Base-by-base conservation (phyloP, 2,888 invertebrate genomes). In the Hypolimnas misippus region DNA sequence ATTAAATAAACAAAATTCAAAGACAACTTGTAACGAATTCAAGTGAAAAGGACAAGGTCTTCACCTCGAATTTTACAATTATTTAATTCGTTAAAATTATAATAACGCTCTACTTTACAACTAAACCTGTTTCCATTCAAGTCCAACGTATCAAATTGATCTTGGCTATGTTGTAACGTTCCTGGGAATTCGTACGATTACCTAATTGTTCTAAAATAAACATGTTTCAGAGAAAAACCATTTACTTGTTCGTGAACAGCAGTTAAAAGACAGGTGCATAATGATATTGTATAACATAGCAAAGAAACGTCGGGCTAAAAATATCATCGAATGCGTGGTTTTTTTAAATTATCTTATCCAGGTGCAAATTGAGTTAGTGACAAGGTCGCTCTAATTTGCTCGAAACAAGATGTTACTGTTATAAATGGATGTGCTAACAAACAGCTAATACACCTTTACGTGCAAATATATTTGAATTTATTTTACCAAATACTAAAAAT, bases 91-190 rank as follows among this genome's bases (percentile, higher is more conserved):
- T 49, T 46, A 25, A 55, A 42, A 60, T 46, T 46, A 46, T 44
- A 59, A 63, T 52, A 56, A 46, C 56, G 46, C 19, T 49, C n/a
- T 49, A 46, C 52, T 56, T 46, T 56, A 56, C 46, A 49, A 42
- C 31, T 49, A 52, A 65, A 65, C 62, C 57, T 46, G 54, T 62
- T 55, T 58, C 51, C 55, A 62, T 62, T 58, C 55, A 62, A 44
- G 42, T 33, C 38, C 29, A 57, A 57, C 63, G 54, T 63, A 63
- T 57, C 50, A 63, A 57, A 49, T 29, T 55, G 53, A 58, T 54
- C 40, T 62, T 53, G 54, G 21, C 57, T 63, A 58, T 63, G 63
- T 42, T 50, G 53, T 40, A 58, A 63, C 40, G 52, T 19, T 50
- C 50, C 54, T 58, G 57, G 57, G 46, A 58, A 63, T 25, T 29